A percentile compares a stretch with the other conserved stretches of the same genome.
Conservation (phyloP, 2,113 vertebrate species). For the Chamaetylas fuelleborni region DNA sequence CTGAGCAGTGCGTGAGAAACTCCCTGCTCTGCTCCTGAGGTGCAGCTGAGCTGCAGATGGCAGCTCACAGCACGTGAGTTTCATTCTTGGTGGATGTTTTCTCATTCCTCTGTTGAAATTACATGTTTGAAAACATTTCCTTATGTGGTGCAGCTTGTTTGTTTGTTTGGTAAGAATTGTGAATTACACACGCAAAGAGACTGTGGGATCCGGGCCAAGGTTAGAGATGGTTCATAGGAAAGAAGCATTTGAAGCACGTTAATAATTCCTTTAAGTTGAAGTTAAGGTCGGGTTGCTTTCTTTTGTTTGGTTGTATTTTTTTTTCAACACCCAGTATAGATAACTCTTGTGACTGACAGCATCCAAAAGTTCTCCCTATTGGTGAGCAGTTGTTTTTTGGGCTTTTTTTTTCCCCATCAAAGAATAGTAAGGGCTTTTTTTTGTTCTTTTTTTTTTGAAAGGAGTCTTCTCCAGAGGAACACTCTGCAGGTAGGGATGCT, state of each 20-base stretch:
- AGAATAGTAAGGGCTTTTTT: not conserved
- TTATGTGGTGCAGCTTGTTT: not conserved
- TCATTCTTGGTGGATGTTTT: not conserved
- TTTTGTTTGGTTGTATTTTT: not conserved
- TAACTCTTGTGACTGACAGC: not conserved
- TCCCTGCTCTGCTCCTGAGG: not conserved
- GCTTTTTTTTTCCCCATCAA: not conserved
- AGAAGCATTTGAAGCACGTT: not conserved
- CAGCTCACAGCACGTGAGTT: not conserved
- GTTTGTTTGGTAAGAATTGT: constrained; percentile 6
- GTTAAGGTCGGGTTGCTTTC: not conserved
- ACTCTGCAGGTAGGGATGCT: not conserved
- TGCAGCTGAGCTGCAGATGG: not conserved
- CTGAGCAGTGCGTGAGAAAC: not conserved
- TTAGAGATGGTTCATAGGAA: not conserved
- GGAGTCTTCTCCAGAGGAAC: not conserved
- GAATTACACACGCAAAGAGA: not conserved
- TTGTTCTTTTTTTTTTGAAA: not conserved
- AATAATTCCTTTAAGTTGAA: not conserved
- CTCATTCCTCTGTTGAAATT: not conserved
- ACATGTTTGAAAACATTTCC: not conserved
- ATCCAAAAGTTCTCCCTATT: not conserved
- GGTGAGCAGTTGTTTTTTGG: not conserved
- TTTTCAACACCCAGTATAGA: not conserved
- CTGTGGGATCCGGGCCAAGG: not conserved